Base-by-base conservation (phyloP, 1,140 invertebrate genomes). In the Papilio glaucus region DNA sequence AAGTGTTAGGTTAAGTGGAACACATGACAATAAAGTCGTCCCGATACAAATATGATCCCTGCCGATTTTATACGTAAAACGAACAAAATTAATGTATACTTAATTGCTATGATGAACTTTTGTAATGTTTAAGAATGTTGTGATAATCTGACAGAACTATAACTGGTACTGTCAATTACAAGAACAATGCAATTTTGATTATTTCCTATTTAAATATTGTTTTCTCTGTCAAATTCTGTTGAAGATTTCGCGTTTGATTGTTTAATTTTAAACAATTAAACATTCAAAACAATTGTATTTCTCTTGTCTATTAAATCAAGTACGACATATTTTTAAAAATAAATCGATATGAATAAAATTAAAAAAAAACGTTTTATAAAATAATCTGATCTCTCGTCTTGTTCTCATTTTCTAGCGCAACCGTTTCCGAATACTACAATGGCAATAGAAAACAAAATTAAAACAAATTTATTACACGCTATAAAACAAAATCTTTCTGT, bases 1-100 rank as follows among this genome's bases (percentile, higher is more conserved):
- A 80, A 60, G 57, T 57, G 41, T 85, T 87, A 87, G 82, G 42
- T 74, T 73, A 85, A 87, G 77, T 75, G 77, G 81, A 86, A 72
- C 80, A 84, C 88, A 91, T 91, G 89, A 91, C 88, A 91, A 85
- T 65, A 75, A 84, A 81, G 85, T 81, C 80, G 78, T 84, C 83
- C 84, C 75, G 72, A 71, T 72, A 73, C 77, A 77, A 69, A 75
- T n/a, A n/a, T n/a, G n/a, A 78, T 72, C 70, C 76, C 85, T 87
- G 84, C 87, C 86, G 77, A 73, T 80, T 80, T 81, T 67, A 85
- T 84, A 86, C 86, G 85, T 86, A 85, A 84, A 79, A 75, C 74
- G 86, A 90, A 87, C 88, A 88, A 88, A 87, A 61, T 77, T 72
- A 62, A 78, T n/a, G n/a, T 78, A 69, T 75, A 75, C 75, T 74